These are phyloP conservation scores for Myripristis jacobus DNA, from an alignment of 2,797 vertebrate species.

Conservation along the genomic window DNA sequence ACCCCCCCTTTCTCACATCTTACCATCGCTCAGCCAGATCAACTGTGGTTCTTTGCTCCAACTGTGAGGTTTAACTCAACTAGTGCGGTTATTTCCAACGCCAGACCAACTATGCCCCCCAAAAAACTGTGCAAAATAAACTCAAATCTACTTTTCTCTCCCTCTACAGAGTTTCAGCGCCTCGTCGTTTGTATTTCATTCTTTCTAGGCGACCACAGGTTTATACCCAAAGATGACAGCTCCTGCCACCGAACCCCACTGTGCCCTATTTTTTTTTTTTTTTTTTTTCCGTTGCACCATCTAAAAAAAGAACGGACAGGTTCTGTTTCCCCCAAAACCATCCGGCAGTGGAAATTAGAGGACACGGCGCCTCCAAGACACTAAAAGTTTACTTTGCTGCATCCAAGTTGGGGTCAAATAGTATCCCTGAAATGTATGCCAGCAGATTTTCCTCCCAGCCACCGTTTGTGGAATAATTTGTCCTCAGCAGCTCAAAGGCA, in stretches of 20 bases:
- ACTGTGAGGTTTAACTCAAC: neutral
- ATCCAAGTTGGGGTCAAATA: slow-evolving; percentile 17
- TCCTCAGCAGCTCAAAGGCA: no score
- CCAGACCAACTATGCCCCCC: slow-evolving; percentile 15
- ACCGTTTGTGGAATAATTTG: neutral
- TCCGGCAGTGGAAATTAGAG: slow-evolving; percentile 39
- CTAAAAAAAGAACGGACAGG: slow-evolving; percentile 12
- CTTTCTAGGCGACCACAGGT: slow-evolving; percentile 6
- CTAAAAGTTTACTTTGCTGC: slow-evolving; percentile 14
- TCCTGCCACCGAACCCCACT: slow-evolving; percentile 16
- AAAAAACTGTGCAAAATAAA: slow-evolving; percentile 25
- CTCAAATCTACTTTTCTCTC: neutral
- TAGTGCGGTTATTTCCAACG: slow-evolving; percentile 5
- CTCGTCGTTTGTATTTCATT: slow-evolving; percentile 14
- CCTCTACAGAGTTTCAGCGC: slow-evolving; percentile 3
- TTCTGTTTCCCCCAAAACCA: slow-evolving; percentile 31
- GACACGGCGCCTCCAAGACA: slow-evolving; percentile 27
- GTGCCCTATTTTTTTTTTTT: slow-evolving; percentile 11
- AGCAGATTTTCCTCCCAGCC: slow-evolving; percentile 16
- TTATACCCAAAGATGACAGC: slow-evolving; percentile 26
- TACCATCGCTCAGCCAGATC: neutral
- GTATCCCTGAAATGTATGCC: slow-evolving; percentile 11
- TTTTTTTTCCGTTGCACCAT: no score
- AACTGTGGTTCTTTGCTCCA: neutral
- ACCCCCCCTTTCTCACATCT: no score